Conservation (phyloP, 2,888 invertebrate species). For the Drosophila falleni region DNA sequence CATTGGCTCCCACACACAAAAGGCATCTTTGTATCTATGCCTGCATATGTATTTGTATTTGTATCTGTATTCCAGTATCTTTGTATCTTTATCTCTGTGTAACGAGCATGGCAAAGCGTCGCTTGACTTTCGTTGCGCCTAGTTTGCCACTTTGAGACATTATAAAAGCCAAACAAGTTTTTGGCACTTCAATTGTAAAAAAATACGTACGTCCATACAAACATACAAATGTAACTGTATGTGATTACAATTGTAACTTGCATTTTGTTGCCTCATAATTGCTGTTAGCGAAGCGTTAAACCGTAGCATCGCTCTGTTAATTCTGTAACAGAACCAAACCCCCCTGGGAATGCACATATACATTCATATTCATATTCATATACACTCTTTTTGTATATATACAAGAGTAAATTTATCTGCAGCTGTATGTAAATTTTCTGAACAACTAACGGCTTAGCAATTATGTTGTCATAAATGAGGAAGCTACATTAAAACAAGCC, state of each 20-base stretch:
- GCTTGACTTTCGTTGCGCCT: conserved; percentile 64
- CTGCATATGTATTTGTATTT: conserved; percentile 3
- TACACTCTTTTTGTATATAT: not conserved
- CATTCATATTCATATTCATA: conserved; percentile 6
- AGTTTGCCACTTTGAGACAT: conserved; percentile 46
- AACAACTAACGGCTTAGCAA: conserved; percentile 62
- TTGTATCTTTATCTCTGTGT: conserved; percentile 41
- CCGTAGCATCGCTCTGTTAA: conserved; percentile 72
- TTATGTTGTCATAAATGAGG: conserved; percentile 70
- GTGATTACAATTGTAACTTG: conserved; percentile 28
- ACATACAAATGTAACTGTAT: conserved; percentile 1
- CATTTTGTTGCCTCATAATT: conserved; percentile 69
- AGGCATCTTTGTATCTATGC: conserved; percentile 25
- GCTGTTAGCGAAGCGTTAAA: conserved; percentile 72
- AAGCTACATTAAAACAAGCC: conserved; percentile 52
- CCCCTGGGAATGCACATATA: conserved; percentile 14
- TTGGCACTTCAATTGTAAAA: conserved; percentile 28
- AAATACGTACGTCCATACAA: conserved; percentile 2
- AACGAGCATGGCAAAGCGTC: conserved; percentile 65
- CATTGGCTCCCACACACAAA: conserved; percentile 57
- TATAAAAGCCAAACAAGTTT: conserved; percentile 31
- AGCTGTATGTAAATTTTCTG: conserved; percentile 44
- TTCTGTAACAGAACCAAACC: conserved; percentile 56
- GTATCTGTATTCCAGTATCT: conserved; percentile 22
- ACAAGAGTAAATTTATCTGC: conserved; percentile 19